Evolutionary conservation across 2,113 vertebrate genomes (phyloP), one percentile per base, ranked within the genome.

Genomic region (Rhea americana): DNA sequence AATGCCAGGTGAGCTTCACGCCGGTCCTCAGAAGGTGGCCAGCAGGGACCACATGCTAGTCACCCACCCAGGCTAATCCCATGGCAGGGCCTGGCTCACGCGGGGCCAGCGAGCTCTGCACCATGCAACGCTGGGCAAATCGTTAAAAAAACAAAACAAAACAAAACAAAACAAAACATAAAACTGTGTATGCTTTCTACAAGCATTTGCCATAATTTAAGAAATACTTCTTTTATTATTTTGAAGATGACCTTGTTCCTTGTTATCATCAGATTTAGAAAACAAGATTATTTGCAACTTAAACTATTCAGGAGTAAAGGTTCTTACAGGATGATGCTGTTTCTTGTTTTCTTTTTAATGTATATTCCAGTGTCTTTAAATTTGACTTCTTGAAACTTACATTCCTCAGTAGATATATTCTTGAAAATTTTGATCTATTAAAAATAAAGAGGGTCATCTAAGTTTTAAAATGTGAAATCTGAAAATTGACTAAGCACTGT

Each of bases 261-360:
- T 76, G 15, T 47, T 83, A 80, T 51, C n/a, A 32, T 55, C 50
- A 59, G 63, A 74, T 87, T 85, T 92, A 87, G 71, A 62, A 82
- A 96, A 50, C 78, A 91, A 39, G 50, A 11, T 5, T 83, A 50
- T 85, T 93, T 89, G 53, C 55, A 91, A 25, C 50, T 85, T 7
- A 89, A 91, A 66, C 58, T 62, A 2, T 45, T 20, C 20, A 70
- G 84, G 39, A 73, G 8, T 61, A 78, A 79, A 92, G 32, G 17
- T 45, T 28, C 43, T 65, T 8, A 26, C 24, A 61, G 7, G 15
- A 1, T 43, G 30, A 22, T 19, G 21, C 1, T 0, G 1, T 24
- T 91, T 61, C 9, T 2, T 65, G 16, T 50, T 86, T 80, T 73
- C 72, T 79, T 85, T 35, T 61, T 48, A n/a, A 55, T 30, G 13